A percentile compares a stretch with the other conserved stretches of the same genome.
These are phyloP conservation scores for Apostichopus leukothele DNA, from an alignment of 53 echinoderm and acorn worm species.

Conservation along the genomic window DNA sequence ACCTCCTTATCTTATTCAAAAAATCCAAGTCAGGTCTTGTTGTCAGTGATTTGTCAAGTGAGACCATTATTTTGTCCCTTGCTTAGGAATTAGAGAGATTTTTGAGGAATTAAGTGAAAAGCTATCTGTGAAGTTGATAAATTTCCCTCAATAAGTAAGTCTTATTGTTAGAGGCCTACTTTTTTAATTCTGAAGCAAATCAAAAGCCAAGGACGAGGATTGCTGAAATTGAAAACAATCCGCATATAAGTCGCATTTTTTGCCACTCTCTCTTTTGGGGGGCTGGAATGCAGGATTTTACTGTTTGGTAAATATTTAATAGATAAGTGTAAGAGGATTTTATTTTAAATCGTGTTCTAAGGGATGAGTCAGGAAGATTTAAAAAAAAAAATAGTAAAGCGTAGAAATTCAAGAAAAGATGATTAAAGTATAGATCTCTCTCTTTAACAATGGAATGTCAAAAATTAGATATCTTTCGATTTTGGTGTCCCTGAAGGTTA, in stretches of 20 bases:
- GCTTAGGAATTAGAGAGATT: background rate
- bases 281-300: background rate
- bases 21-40: background rate
- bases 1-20: slow-evolving; percentile 2
- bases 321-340: background rate
- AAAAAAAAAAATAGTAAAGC: background rate
- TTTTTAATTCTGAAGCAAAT: background rate
- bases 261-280: background rate
- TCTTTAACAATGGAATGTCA: no score
- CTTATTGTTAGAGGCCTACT: background rate
- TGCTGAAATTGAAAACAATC: background rate
- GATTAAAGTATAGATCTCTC: background rate
- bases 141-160: no score
- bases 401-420: background rate
- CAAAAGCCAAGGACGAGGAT: background rate
- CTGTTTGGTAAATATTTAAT: background rate
- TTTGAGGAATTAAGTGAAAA: background rate
- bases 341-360: background rate
- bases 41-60: background rate
- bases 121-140: background rate
- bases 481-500: no score
- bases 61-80: background rate
- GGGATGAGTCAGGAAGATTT: background rate
- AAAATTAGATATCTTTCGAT: no score
- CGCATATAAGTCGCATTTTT: background rate